These are phyloP conservation scores for Melipona bicolor DNA, from an alignment of 2,888 invertebrate genomes.

Conservation along the genomic window DNA sequence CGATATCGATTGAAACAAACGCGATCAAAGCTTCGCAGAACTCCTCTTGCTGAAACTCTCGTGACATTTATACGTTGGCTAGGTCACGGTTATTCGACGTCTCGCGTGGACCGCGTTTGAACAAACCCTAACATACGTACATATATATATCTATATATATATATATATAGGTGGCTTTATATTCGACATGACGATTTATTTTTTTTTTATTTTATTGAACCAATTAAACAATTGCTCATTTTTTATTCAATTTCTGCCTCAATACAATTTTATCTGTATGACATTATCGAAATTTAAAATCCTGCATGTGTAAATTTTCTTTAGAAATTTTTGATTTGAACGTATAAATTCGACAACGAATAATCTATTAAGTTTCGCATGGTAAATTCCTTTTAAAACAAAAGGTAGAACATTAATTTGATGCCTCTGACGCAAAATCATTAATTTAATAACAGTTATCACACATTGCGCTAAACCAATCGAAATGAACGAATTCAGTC, in stretches of 20 bases:
- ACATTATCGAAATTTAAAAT: neutral
- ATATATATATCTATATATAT: neutral
- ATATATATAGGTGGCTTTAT: neutral
- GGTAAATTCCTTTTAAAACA: no score
- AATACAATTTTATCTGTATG: no score
- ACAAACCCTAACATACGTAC: slow-evolving; percentile 2
- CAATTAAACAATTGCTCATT: no score
- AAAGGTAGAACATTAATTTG: no score
- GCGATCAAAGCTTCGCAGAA: slow-evolving; percentile 5
- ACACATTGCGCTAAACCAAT: neutral
- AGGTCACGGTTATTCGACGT: slow-evolving; percentile 73
- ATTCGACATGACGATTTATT: neutral
- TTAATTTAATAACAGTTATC: no score
- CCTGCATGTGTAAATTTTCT: no score
- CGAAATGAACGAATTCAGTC: neutral
- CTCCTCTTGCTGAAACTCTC: slow-evolving; percentile 54
- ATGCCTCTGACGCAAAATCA: neutral
- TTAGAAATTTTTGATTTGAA: neutral
- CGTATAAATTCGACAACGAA: neutral
- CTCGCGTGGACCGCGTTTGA: slow-evolving; percentile 20
- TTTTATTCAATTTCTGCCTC: no score
- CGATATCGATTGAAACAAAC: slow-evolving; percentile 15
- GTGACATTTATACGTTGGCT: slow-evolving; percentile 74
- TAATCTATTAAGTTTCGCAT: neutral
- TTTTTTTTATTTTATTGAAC: no score